A percentile compares a stretch with the other conserved stretches of the same genome.
Evolutionary conservation across 1,140 invertebrate genomes (phyloP).

Genomic region (Druon quercuslanigerum): DNA sequence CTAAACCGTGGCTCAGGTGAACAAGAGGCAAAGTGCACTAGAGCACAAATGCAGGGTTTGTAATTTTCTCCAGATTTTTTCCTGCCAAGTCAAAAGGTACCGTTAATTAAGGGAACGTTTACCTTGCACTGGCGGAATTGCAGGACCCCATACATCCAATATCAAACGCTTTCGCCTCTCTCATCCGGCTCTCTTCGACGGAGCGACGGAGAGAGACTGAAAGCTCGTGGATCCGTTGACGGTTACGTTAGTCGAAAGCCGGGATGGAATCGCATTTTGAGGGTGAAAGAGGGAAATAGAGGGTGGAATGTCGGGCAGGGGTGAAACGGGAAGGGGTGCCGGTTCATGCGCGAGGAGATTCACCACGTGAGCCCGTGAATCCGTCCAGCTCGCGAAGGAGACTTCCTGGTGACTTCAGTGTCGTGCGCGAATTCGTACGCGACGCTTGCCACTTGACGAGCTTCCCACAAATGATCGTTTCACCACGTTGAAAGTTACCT

Average conservation of each 20-base stretch:
- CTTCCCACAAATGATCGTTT: neutral
- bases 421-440: conserved; percentile 69
- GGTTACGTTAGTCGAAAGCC: conserved; percentile 15
- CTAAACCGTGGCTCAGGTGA: too few relatives aligned
- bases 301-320: conserved; percentile 36
- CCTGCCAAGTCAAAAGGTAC: conserved; percentile 17
- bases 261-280: conserved; percentile 28
- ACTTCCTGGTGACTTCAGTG: conserved; percentile 67
- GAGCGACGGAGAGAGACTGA: conserved; percentile 7
- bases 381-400: conserved; percentile 63
- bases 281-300: conserved; percentile 25
- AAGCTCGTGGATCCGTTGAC: neutral
- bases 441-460: conserved; percentile 50
- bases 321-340: conserved; percentile 53
- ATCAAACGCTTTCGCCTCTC: conserved; percentile 3
- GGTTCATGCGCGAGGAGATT: conserved; percentile 71
- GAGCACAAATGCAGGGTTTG: neutral
- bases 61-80: conserved; percentile 23
- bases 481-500: neutral
- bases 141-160: neutral
- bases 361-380: conserved; percentile 73
- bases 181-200: neutral
- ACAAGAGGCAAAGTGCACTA: neutral
- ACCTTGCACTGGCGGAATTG: conserved; percentile 12
- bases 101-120: conserved; percentile 27